phyloP scores from a whole-genome alignment of 2,113 vertebrate species.

The Lichenostomus cassidix region DNA sequence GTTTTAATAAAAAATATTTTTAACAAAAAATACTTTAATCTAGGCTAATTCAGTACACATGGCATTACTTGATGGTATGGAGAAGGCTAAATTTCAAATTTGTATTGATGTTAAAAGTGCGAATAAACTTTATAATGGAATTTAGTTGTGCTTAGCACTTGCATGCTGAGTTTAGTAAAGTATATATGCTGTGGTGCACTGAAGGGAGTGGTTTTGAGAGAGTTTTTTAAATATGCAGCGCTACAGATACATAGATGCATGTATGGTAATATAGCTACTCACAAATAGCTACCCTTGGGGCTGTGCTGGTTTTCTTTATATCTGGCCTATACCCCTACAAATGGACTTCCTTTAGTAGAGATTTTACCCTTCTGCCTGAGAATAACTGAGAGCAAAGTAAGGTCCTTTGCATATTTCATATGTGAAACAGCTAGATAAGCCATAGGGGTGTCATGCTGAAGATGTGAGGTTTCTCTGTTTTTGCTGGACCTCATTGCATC shows the following conservation, averaged over 20 bases:
- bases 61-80: background rate
- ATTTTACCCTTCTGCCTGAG: background rate
- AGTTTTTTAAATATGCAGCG: background rate
- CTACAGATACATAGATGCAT: fast-evolving
- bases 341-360: background rate
- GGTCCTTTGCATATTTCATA: fast-evolving
- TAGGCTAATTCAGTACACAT: background rate
- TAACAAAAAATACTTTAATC: background rate
- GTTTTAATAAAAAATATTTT: background rate
- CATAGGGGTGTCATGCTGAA: background rate
- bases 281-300: background rate
- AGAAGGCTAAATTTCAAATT: background rate
- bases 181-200: background rate
- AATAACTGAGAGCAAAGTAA: background rate
- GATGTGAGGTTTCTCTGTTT: background rate
- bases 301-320: background rate
- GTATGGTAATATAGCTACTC: background rate
- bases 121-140: background rate
- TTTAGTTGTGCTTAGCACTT: background rate
- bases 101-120: background rate
- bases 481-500: background rate
- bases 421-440: background rate
- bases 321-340: background rate
- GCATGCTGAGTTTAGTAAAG: background rate
- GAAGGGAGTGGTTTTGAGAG: background rate